These are phyloP conservation scores for Mycteria americana DNA, from an alignment of 2,797 vertebrate species.

Conservation along the genomic window DNA sequence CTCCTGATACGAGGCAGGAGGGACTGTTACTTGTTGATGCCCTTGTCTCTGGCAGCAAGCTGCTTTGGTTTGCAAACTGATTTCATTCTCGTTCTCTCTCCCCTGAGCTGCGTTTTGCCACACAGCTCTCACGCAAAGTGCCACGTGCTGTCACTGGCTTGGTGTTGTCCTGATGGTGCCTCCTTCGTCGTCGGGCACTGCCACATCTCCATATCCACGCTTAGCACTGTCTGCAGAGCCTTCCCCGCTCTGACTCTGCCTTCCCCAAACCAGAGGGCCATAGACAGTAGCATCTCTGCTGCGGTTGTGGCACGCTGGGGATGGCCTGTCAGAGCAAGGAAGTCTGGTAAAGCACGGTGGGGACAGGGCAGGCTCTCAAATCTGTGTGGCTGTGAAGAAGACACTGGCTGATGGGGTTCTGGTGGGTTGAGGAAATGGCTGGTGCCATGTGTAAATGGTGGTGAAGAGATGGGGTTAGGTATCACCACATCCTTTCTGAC, in stretches of 20 bases:
- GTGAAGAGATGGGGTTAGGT: neutral
- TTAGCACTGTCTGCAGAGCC: neutral
- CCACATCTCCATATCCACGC: neutral
- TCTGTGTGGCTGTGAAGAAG: neutral
- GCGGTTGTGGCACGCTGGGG: neutral
- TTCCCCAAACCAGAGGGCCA: neutral
- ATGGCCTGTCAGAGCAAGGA: neutral
- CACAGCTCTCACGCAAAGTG: neutral
- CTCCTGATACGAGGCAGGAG: neutral
- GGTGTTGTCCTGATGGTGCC: neutral
- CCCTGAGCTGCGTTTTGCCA: neutral
- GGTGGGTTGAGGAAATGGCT: neutral
- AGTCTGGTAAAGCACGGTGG: neutral
- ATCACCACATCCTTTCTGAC: neutral
- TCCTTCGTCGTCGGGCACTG: neutral
- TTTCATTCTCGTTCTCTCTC: neutral
- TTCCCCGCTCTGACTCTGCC: neutral
- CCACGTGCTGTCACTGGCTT: neutral
- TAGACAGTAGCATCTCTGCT: neutral
- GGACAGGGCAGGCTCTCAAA: neutral
- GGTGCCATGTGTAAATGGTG: neutral
- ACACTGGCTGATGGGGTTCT: neutral
- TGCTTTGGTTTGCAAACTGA: neutral
- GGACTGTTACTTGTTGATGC: neutral
- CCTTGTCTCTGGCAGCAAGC: neutral